Evolutionary conservation across 2,113 vertebrate species (phyloP).

Genomic region (Sinocyclocheilus rhinocerous): DNA sequence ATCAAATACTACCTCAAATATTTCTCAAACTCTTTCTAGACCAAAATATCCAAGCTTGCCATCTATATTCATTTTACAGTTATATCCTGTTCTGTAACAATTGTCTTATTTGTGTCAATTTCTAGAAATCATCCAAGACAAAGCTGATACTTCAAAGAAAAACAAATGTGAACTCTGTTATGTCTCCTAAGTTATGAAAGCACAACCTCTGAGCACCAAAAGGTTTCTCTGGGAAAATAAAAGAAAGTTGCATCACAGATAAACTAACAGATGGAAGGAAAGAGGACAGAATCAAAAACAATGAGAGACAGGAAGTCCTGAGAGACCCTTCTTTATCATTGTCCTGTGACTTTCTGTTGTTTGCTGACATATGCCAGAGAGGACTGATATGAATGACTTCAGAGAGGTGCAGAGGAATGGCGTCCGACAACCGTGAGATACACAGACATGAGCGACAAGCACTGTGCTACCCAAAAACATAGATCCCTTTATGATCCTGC

Average conservation of each 20-base stretch:
- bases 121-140: neutral
- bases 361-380: slow-evolving; percentile 44
- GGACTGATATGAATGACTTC: slow-evolving; percentile 44
- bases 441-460: slow-evolving; percentile 1
- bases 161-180: neutral
- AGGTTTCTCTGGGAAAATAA: neutral
- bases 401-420: slow-evolving; percentile 21
- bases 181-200: neutral
- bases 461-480: slow-evolving; percentile 24
- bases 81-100: neutral
- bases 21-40: neutral
- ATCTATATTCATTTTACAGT: neutral
- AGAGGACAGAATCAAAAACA: slow-evolving; percentile 4
- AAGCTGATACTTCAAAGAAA: neutral
- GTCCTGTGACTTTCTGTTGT: slow-evolving; percentile 16
- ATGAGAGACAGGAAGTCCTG: slow-evolving; percentile 8
- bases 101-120: neutral
- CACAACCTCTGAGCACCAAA: neutral
- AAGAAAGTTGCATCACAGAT: neutral
- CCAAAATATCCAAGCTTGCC: neutral
- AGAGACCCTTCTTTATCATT: slow-evolving; percentile 26
- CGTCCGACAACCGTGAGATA: neutral
- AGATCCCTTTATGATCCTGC: neutral
- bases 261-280: neutral
- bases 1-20: neutral